phyloP scores from a whole-genome alignment of 2,888 invertebrate genomes.

The Sabellastarte sp. region DNA sequence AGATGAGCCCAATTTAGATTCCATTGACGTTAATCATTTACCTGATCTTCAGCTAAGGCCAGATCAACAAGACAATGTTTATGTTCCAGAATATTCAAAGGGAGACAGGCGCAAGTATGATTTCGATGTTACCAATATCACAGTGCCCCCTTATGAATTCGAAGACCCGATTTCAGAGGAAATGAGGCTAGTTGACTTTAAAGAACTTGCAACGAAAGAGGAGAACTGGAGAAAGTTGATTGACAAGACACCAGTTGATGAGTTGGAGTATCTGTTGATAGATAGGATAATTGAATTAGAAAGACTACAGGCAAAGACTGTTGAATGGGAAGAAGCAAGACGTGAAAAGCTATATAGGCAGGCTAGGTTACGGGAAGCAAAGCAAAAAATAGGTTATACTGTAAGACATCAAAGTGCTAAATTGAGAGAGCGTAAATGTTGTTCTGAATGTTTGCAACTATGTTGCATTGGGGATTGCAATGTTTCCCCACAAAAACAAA shows the following conservation, averaged over 20 bases:
- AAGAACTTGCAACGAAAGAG: background rate
- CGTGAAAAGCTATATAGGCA: background rate
- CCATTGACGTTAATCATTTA: conserved; percentile 6
- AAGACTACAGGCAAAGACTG: background rate
- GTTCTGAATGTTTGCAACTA: background rate
- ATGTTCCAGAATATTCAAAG: conserved; percentile 39
- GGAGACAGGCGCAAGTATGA: conserved; percentile 46
- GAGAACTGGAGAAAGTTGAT: background rate
- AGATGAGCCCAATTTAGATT: conserved; percentile 13
- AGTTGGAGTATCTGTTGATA: background rate
- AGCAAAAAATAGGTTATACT: background rate
- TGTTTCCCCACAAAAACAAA: background rate
- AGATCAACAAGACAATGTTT: conserved; percentile 42
- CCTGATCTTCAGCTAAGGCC: conserved; percentile 40
- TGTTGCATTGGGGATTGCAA: background rate
- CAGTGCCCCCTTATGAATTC: conserved; percentile 41
- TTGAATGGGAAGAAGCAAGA: background rate
- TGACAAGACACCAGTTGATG: background rate
- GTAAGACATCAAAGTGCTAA: background rate
- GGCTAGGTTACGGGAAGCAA: background rate
- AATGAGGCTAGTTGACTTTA: conserved; percentile 6
- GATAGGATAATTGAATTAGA: background rate
- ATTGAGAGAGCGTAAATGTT: background rate
- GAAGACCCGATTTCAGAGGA: conserved; percentile 36
- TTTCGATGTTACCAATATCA: conserved; percentile 43